phyloP scores from a whole-genome alignment of 2,888 invertebrate genomes.

The Malachius bipustulatus region DNA sequence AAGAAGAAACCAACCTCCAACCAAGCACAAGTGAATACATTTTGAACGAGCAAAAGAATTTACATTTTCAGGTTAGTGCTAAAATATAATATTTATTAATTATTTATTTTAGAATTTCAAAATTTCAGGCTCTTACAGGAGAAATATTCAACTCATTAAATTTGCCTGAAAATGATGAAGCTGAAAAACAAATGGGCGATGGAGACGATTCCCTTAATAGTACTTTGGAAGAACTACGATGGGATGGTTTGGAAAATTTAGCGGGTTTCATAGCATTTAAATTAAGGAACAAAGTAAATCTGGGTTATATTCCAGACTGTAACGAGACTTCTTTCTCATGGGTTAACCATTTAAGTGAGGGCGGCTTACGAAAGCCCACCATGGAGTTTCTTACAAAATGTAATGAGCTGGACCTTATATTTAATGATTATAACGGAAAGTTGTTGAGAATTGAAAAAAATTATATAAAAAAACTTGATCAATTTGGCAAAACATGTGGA shows the following conservation, averaged over 20 bases:
- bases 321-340: constrained; percentile 15
- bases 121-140: too few species aligned
- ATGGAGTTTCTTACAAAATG: constrained; percentile 11
- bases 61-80: too few species aligned
- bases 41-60: too few species aligned
- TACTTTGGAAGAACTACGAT: too few species aligned
- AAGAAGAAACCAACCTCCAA: too few species aligned
- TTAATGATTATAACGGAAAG: background rate
- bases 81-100: too few species aligned
- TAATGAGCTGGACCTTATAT: background rate
- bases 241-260: constrained; percentile 21
- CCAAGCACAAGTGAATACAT: too few species aligned
- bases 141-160: too few species aligned
- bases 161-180: too few species aligned
- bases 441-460: constrained; percentile 3
- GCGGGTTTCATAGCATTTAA: constrained; percentile 20
- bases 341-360: constrained; percentile 16
- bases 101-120: too few species aligned
- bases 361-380: constrained; percentile 15
- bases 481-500: constrained; percentile 4
- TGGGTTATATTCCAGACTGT: constrained; percentile 15
- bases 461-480: constrained; percentile 3
- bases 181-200: too few species aligned
- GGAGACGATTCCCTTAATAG: too few species aligned
- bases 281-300: constrained; percentile 16